A percentile compares a stretch with the other conserved stretches of the same genome.
These are phyloP conservation scores for Strigamia crassipes DNA, from an alignment of 2,888 invertebrate species.

Conservation along the genomic window DNA sequence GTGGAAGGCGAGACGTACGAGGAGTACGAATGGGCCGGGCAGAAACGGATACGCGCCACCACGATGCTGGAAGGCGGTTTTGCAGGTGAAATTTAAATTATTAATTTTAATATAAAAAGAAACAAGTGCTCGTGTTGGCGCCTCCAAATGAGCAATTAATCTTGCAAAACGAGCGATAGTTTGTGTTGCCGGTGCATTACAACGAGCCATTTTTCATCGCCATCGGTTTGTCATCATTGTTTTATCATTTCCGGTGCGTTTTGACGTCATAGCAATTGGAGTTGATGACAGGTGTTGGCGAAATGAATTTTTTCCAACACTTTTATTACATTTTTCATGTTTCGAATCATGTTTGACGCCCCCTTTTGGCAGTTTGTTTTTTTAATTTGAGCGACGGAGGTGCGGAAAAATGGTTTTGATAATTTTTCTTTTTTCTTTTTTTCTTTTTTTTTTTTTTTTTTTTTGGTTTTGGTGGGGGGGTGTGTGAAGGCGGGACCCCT, in stretches of 20 bases:
- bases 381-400: not conserved
- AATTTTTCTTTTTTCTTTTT: not conserved
- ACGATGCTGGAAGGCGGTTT: conserved; percentile 72
- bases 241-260: conserved; percentile 37
- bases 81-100: conserved; percentile 59
- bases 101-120: not conserved
- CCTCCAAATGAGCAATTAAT: conserved; percentile 25
- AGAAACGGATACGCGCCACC: conserved; percentile 69
- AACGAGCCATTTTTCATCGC: conserved; percentile 45
- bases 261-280: not conserved
- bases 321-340: not conserved
- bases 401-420: not conserved
- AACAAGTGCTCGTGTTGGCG: not conserved
- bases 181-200: conserved; percentile 39
- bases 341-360: not conserved
- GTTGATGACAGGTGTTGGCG: conserved; percentile 25
- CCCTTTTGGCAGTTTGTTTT: not conserved
- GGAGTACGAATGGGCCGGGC: conserved; percentile 92
- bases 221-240: conserved; percentile 49
- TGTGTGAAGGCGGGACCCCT: conserved; percentile 34
- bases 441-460: not conserved
- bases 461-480: not conserved
- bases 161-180: conserved; percentile 44
- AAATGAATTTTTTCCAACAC: not conserved
- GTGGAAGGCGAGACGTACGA: conserved; percentile 68